Conservation (phyloP, 2,888 invertebrate species). For the Athrips mouffetella region DNA sequence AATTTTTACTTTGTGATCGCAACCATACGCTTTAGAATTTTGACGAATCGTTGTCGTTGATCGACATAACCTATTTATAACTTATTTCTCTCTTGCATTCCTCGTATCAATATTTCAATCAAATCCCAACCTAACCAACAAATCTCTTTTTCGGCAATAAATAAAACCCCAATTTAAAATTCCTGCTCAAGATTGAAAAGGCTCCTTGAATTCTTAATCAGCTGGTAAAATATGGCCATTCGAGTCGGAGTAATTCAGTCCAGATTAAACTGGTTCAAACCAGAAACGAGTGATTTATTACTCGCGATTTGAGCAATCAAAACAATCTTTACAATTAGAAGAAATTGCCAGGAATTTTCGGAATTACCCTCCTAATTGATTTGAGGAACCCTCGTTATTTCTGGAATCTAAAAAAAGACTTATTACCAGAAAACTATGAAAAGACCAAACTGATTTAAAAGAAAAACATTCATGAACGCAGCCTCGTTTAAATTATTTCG, state of each 20-base stretch:
- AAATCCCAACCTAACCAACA: not conserved
- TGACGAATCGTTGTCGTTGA: no score
- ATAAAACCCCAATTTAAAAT: not conserved
- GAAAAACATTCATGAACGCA: no score
- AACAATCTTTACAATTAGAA: constrained; percentile 10
- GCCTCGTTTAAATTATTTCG: no score
- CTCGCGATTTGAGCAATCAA: constrained; percentile 12
- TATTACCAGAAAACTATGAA: no score
- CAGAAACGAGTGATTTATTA: constrained; percentile 9
- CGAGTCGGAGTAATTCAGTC: not conserved
- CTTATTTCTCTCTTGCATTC: not conserved
- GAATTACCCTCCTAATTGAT: not conserved
- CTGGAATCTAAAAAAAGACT: no score
- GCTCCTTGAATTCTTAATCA: constrained; percentile 11
- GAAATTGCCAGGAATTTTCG: not conserved
- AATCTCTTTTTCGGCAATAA: constrained; percentile 4
- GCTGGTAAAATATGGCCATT: constrained; percentile 13
- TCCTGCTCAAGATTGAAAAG: constrained; percentile 9
- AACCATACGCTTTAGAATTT: no score
- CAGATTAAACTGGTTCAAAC: constrained; percentile 5
- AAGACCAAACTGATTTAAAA: not conserved
- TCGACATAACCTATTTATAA: no score
- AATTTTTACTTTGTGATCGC: no score
- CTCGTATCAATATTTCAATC: not conserved
- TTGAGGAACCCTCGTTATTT: not conserved